These are phyloP conservation scores for Centrocercus urophasianus DNA, from an alignment of 2,113 vertebrate species.

Conservation along the genomic window DNA sequence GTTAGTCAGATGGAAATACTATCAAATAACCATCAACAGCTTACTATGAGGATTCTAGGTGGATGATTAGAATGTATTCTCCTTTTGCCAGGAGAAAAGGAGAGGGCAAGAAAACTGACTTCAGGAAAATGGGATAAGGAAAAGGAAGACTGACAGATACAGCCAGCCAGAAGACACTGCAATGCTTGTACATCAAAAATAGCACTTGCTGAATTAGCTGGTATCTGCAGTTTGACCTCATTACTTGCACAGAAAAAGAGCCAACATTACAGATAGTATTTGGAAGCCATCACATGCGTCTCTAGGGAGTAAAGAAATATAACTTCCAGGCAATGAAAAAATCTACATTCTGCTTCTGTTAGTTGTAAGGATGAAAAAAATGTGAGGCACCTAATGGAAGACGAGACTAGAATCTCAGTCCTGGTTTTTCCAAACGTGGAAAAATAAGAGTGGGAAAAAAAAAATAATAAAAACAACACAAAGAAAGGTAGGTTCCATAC, in stretches of 20 bases:
- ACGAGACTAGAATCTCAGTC: not conserved
- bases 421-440: not conserved
- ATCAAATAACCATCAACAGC: not conserved
- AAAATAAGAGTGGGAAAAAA: not conserved
- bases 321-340: not conserved
- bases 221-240: not conserved
- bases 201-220: not conserved
- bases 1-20: not conserved
- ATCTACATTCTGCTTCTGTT: not conserved
- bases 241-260: not conserved
- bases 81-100: not conserved
- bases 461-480: not conserved
- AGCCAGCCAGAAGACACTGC: not conserved
- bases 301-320: not conserved
- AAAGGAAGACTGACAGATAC: not conserved
- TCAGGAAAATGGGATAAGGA: not conserved
- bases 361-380: not conserved
- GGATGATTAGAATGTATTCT: not conserved
- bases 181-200: not conserved
- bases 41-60: not conserved
- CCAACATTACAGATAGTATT: not conserved
- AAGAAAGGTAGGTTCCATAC: not conserved
- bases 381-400: not conserved
- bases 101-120: not conserved
- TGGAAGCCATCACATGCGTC: not conserved